phyloP scores from a whole-genome alignment of 2,113 vertebrate genomes.

The Jacana jacana region DNA sequence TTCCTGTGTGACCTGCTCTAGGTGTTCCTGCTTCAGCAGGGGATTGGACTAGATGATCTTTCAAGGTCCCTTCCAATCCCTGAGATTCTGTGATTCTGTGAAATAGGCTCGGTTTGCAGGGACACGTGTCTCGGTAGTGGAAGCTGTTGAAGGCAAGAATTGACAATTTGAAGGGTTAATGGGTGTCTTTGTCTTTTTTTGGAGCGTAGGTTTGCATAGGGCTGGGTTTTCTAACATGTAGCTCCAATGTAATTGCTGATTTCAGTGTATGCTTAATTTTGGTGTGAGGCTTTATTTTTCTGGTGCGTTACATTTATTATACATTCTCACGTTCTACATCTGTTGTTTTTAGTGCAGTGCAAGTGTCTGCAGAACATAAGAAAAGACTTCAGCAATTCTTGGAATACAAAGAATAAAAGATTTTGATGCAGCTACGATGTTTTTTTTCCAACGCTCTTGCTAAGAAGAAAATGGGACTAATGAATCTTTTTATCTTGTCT shows the following conservation, averaged over 20 bases:
- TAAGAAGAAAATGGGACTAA: slow-evolving; percentile 70
- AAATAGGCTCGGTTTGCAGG: not conserved
- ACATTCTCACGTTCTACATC: slow-evolving; percentile 67
- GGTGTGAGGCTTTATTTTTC: slow-evolving; percentile 52
- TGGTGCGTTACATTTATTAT: slow-evolving; percentile 51
- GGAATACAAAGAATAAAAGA: slow-evolving; percentile 91
- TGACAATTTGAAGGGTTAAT: not conserved
- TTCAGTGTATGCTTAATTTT: slow-evolving; percentile 50
- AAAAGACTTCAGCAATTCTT: slow-evolving; percentile 95
- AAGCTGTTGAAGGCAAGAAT: not conserved
- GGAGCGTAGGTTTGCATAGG: not conserved
- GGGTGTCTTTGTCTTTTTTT: not conserved
- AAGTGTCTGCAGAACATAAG: slow-evolving; percentile 90
- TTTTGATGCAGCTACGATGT: slow-evolving; percentile 55
- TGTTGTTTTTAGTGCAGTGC: slow-evolving; percentile 84
- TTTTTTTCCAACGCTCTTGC: slow-evolving; percentile 28
- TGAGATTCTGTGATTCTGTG: no score
- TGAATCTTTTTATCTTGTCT: slow-evolving; percentile 63
- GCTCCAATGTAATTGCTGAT: not conserved
- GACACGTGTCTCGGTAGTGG: not conserved
- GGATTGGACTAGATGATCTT: no score
- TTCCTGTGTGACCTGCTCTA: no score
- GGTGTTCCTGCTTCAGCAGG: no score
- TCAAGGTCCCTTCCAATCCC: no score
- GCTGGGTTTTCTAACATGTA: not conserved